phyloP scores from a whole-genome alignment of 2,113 vertebrate genomes.

The Corvus hawaiiensis region DNA sequence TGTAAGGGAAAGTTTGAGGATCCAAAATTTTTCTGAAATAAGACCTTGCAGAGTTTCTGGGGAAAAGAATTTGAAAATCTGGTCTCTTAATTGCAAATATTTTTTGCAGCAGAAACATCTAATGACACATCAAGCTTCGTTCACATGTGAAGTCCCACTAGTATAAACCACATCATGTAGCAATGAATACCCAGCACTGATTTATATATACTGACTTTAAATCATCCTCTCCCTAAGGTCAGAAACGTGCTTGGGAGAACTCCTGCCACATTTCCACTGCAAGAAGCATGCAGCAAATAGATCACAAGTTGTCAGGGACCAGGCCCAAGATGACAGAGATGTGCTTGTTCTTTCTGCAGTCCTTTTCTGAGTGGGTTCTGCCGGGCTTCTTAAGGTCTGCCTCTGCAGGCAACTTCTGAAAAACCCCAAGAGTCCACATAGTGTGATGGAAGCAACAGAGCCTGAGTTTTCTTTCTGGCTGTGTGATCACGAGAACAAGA shows the following conservation, averaged over 20 bases:
- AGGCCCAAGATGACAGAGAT: not conserved
- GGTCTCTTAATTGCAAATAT: not conserved
- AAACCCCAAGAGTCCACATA: not conserved
- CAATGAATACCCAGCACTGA: not conserved
- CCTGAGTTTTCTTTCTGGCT: not conserved
- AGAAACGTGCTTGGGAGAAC: not conserved
- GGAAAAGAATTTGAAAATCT: not conserved
- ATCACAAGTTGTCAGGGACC: not conserved
- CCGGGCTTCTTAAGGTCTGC: not conserved
- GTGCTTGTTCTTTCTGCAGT: not conserved
- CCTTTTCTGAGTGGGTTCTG: not conserved
- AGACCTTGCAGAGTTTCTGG: not conserved
- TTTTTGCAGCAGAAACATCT: not conserved
- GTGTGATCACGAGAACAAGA: not conserved
- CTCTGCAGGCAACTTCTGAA: not conserved
- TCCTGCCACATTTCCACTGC: not conserved
- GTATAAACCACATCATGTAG: not conserved
- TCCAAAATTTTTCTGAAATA: not conserved
- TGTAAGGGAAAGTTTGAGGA: not conserved
- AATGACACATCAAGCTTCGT: not conserved
- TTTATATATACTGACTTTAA: not conserved
- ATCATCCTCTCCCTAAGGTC: not conserved
- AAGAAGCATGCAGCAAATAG: not conserved
- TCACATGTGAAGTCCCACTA: not conserved
- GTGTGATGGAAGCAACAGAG: accelerated